phyloP scores from a whole-genome alignment of 2,888 invertebrate species.

The Melieria omissa region DNA sequence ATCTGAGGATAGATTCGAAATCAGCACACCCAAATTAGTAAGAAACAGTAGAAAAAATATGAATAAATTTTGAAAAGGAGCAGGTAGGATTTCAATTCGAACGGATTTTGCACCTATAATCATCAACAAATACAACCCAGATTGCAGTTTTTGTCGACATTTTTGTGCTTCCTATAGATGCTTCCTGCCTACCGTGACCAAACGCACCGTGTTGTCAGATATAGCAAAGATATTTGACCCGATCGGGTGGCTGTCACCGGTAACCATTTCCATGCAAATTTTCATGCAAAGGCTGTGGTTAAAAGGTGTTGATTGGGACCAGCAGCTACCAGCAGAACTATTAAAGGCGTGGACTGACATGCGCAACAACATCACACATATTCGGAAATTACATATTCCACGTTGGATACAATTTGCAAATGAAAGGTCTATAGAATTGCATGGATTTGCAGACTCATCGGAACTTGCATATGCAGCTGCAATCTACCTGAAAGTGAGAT shows the following conservation, averaged over 20 bases:
- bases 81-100: too few species aligned
- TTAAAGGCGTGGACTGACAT: constrained; percentile 13
- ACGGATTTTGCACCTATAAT: too few species aligned
- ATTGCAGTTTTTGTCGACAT: too few species aligned
- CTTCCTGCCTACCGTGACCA: too few species aligned
- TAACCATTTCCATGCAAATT: constrained; percentile 27
- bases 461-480: constrained; percentile 28
- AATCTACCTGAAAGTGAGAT: constrained; percentile 16
- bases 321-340: constrained; percentile 16
- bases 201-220: constrained; percentile 30
- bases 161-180: too few species aligned
- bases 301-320: constrained; percentile 31
- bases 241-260: constrained; percentile 33
- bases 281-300: constrained; percentile 40
- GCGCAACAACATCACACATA: neutral
- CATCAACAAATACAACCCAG: too few species aligned
- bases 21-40: too few species aligned
- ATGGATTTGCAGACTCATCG: constrained; percentile 21
- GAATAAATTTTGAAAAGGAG: too few species aligned
- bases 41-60: too few species aligned
- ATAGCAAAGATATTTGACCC: constrained; percentile 33
- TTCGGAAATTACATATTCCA: constrained; percentile 16
- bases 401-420: constrained; percentile 19
- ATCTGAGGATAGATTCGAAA: too few species aligned
- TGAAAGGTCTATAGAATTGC: constrained; percentile 19